Conservation (phyloP, 2,888 invertebrate species). For the Melieria omissa region DNA sequence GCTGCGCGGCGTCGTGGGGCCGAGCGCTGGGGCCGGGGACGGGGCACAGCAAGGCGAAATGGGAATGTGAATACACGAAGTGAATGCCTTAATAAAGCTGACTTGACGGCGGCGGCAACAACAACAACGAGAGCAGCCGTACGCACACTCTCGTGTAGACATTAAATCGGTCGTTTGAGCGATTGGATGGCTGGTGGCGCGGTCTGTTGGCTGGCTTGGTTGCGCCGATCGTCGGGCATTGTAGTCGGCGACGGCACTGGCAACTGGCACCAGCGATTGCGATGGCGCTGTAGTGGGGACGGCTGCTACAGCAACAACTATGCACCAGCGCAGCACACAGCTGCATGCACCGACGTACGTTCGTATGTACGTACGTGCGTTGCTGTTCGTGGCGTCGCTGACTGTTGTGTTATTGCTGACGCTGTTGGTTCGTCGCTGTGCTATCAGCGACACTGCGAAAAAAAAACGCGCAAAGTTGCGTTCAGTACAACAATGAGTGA, state of each 20-base stretch:
- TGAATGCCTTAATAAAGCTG: constrained; percentile 50
- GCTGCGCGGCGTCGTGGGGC: constrained; percentile 21
- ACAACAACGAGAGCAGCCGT: constrained; percentile 15
- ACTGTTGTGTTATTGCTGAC: not conserved
- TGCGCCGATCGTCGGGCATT: constrained; percentile 2
- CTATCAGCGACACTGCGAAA: not conserved
- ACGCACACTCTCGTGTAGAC: constrained; percentile 2
- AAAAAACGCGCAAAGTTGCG: too few relatives aligned
- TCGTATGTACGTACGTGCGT: not conserved
- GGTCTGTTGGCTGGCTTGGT: constrained; percentile 15
- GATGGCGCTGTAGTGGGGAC: too few relatives aligned
- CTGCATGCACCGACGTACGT: not conserved
- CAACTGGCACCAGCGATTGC: not conserved
- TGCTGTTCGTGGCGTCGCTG: not conserved
- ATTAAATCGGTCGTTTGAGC: constrained; percentile 26
- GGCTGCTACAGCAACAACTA: too few relatives aligned
- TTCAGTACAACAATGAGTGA: too few relatives aligned
- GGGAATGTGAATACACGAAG: constrained; percentile 39
- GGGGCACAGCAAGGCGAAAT: constrained; percentile 26
- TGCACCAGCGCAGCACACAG: too few relatives aligned
- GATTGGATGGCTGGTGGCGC: constrained; percentile 15
- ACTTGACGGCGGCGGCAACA: constrained; percentile 48
- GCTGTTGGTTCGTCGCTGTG: not conserved
- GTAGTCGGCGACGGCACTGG: constrained; percentile 7
- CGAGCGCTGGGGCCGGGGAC: constrained; percentile 21